Evolutionary conservation across 2,888 invertebrate genomes (phyloP).

Genomic region (Ptychoptera contaminata): DNA sequence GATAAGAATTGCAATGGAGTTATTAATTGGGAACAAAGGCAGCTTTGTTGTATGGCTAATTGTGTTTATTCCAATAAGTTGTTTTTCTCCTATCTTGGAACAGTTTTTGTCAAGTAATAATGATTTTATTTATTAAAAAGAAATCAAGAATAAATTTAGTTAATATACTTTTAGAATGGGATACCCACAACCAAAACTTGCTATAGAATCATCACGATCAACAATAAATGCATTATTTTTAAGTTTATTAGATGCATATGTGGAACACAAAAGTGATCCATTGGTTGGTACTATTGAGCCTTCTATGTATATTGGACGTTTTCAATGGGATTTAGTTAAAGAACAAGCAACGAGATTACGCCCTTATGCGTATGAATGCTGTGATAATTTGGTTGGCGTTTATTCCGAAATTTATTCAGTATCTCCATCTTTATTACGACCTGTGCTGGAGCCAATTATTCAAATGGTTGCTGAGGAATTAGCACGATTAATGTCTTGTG

Average conservation of each 20-base stretch:
- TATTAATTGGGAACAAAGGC: slow-evolving; percentile 58
- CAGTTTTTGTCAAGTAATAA: slow-evolving; percentile 39
- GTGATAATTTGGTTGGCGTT: slow-evolving; percentile 54
- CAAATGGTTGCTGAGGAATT: slow-evolving; percentile 89
- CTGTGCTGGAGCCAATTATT: slow-evolving; percentile 59
- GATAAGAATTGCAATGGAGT: slow-evolving; percentile 16
- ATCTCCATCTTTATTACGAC: slow-evolving; percentile 60
- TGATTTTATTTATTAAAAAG: too few species aligned
- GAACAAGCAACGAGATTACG: slow-evolving; percentile 59
- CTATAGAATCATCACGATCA: slow-evolving; percentile 50
- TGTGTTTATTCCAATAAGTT: slow-evolving; percentile 67
- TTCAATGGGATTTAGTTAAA: slow-evolving; percentile 63
- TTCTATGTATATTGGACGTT: slow-evolving; percentile 83
- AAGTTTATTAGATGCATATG: slow-evolving; percentile 55
- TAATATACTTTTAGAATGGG: slow-evolving; percentile 35
- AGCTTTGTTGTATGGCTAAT: slow-evolving; percentile 77
- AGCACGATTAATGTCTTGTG: slow-evolving; percentile 70
- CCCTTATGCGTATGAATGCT: slow-evolving; percentile 79
- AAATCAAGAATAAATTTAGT: slow-evolving; percentile 4
- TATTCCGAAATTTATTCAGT: slow-evolving; percentile 37
- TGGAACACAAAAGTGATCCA: slow-evolving; percentile 86
- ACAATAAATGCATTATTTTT: slow-evolving; percentile 35
- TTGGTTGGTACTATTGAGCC: slow-evolving; percentile 92
- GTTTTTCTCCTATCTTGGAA: slow-evolving; percentile 55
- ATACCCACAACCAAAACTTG: slow-evolving; percentile 57